Evolutionary conservation across 2,888 invertebrate species (phyloP), one percentile per base, ranked within the genome.

Genomic region (Hypomecis atomaria): DNA sequence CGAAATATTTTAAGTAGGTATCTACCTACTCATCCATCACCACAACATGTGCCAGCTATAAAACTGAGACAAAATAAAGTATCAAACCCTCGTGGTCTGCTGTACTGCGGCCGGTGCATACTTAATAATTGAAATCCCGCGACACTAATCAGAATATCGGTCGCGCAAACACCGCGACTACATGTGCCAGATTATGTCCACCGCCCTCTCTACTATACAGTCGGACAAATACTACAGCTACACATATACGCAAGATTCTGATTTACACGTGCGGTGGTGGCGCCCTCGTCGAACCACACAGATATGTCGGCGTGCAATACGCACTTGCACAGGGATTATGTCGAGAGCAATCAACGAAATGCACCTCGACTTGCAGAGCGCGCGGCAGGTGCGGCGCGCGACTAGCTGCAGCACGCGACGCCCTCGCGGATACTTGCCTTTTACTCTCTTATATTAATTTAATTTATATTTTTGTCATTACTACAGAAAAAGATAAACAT

Each of bases 111-210:
- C 11, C 45, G 36, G 38, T 47, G 33, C 47, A 40, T 34, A 45
- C 37, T 55, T 37, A 37, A 45, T 55, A 36, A 55, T 55, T 55
- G 5, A 11, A 55, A 55, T 55, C 37, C 23, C 6, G 48, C 40
- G 45, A 0, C 40, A 45, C 48, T n/a, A 47, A 49, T 48, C 57
- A 9, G 57, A 13, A 58, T 42, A 49, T 58, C 57, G 57, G 34
- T 42, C 37, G 40, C 23, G 23, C 49, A 42, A 58, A 49, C 49
- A 49, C 5, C 11, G 49, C 49, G 49, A 37, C 2, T 6, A 52
- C 52, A 52, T 23, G 52, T 23, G 38, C 5, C 13, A 23, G 52
- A 52, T 52, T 52, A 52, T 23, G 23, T 6, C 4, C 8, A 23
- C 49, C n/a, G 36, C 6, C 36, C 23, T 23, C 23, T 23, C 36